Evolutionary conservation across 1,140 invertebrate genomes (phyloP).

Genomic region (Rhynchophorus ferrugineus): DNA sequence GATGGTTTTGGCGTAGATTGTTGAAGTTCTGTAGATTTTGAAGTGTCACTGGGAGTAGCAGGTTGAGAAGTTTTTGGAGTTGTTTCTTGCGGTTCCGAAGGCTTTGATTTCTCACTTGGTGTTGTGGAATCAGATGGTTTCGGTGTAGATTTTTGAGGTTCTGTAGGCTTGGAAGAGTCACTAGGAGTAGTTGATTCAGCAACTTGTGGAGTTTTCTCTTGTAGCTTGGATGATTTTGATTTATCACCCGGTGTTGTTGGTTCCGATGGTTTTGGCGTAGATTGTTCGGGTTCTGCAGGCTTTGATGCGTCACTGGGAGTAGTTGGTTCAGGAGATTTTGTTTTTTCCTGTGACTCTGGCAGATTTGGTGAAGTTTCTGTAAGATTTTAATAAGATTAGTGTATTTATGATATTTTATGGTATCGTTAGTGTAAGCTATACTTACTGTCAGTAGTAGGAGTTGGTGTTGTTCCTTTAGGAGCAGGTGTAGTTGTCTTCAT

Average conservation of each 20-base stretch:
- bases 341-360: not conserved
- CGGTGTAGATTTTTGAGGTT: conserved; percentile 1
- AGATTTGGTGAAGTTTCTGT: not conserved
- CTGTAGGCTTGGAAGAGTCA: not conserved
- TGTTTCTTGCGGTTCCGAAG: not conserved
- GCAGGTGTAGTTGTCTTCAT: conserved; percentile 13
- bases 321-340: not conserved
- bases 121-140: conserved; percentile 1
- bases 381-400: no score
- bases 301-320: not conserved
- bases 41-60: not conserved
- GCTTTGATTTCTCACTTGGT: not conserved
- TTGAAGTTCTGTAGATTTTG: not conserved
- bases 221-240: not conserved
- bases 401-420: no score
- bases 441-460: not conserved
- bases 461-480: not conserved
- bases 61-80: not conserved
- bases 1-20: not conserved
- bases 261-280: conserved; percentile 5
- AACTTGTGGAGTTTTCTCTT: not conserved
- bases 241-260: not conserved
- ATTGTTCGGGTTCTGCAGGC: conserved; percentile 3
- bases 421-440: no score
- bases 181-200: conserved; percentile 4